Evolutionary conservation across 92 coral and sea anemone genomes (phyloP), one percentile per base, ranked within the genome.

Genomic region (Hydrozoanthus gracilis): DNA sequence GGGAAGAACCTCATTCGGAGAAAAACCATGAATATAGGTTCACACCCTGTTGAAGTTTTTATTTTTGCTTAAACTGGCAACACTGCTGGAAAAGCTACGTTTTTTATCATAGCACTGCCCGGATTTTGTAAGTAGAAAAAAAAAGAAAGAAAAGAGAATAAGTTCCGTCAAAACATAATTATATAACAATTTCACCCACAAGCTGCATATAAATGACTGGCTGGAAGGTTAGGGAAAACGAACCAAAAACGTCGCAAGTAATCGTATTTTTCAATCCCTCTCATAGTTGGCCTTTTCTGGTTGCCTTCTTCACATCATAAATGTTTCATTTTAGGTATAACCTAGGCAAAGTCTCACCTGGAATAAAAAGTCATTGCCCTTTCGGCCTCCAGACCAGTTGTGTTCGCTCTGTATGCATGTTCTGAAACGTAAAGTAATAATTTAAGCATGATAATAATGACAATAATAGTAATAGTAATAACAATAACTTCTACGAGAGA

Each of bases 301-400:
- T 16, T 58, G 64, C 15, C 15, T 56, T 9, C 49, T 5, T 20
- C 39, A 4, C n/a, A 55, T 35, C 16, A 1, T 10, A 6, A 5
- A 20, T 4, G 9, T 10, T 74, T 27, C 16, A 47, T 17, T 48
- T 44, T 45, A 50, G n/a, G 3, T 14, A 44, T 70, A 50, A 18
- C 45, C 64, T 14, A 20, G 48, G 4, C 6, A 6, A 54, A 39
- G 16, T 8, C 78, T 7, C 88, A 96, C 99, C 99, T 91, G 66
- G 95, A 93, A 78, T 96, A 96, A 82, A 96, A 96, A 35, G 72
- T 76, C 98, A 96, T 96, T 52, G 91, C 92, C 89, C 99, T 93
- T 77, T 96, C 99, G 17, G 99, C 92, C 83, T 96, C 99, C 13
- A 98, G 98, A 56, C 97, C 98, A 12, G 99, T 95, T 3, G 94